Evolutionary conservation across 2,113 vertebrate species (phyloP).

Genomic region (Ammodytes dubius): DNA sequence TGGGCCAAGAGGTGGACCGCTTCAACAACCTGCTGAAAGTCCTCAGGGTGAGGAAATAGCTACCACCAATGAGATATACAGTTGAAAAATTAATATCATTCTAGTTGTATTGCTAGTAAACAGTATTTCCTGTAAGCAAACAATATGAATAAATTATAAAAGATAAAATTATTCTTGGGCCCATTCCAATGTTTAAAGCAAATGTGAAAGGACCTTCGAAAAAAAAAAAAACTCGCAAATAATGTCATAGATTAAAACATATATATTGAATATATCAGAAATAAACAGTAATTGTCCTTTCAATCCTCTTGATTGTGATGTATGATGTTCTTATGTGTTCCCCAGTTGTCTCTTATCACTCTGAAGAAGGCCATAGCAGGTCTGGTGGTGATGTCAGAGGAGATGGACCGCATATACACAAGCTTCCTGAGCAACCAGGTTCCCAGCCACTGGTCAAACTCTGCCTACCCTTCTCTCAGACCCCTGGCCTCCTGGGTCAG

Average conservation of each 20-base stretch:
- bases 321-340: not conserved
- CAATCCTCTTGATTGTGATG: not conserved
- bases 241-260: not conserved
- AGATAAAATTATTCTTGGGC: not conserved
- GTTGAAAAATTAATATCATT: not conserved
- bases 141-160: not conserved
- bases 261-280: not conserved
- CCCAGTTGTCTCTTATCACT: slow-evolving; percentile 81
- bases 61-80: not conserved
- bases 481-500: slow-evolving; percentile 85
- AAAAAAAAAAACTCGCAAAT: not conserved
- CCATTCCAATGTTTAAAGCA: not conserved
- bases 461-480: slow-evolving; percentile 87
- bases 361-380: slow-evolving; percentile 87
- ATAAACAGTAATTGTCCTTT: not conserved
- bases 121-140: not conserved
- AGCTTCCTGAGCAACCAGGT: slow-evolving; percentile 89
- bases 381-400: slow-evolving; percentile 88
- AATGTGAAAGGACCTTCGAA: not conserved
- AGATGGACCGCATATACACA: slow-evolving; percentile 87
- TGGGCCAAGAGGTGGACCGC: slow-evolving; percentile 87
- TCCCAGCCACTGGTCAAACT: slow-evolving; percentile 79
- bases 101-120: not conserved
- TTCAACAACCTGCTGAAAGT: slow-evolving; percentile 87
- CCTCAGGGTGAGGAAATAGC: slow-evolving; percentile 73